Evolutionary conservation across 2,797 vertebrate genomes (phyloP).

Genomic region (Enteromius treurensis): DNA sequence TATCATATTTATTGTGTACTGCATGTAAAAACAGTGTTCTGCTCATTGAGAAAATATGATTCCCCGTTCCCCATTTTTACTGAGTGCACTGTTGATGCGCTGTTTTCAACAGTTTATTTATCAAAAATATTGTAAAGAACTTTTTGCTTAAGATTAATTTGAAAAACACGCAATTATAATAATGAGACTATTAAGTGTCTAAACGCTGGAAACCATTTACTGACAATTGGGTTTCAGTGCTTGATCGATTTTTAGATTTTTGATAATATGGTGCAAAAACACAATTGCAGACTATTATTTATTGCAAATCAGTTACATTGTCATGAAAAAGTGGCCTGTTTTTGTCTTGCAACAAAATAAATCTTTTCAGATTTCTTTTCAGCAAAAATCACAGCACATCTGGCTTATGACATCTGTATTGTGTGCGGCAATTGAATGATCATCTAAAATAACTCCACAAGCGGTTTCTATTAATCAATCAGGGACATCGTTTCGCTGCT

Average conservation of each 20-base stretch:
- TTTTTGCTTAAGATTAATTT: no score
- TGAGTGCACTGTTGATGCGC: not conserved
- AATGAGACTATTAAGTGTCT: not conserved
- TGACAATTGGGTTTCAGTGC: not conserved
- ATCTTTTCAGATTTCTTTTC: not conserved
- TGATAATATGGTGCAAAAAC: not conserved
- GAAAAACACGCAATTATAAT: not conserved
- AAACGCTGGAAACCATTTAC: not conserved
- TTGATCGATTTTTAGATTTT: not conserved
- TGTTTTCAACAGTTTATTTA: not conserved
- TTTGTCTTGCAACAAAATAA: not conserved
- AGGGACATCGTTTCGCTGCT: constrained; percentile 26
- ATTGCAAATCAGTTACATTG: not conserved
- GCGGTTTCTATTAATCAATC: constrained; percentile 33
- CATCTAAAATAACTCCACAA: constrained; percentile 36
- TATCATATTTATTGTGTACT: not conserved
- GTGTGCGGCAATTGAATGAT: constrained; percentile 16
- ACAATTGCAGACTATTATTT: not conserved
- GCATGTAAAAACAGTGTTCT: not conserved
- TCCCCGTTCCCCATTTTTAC: not conserved
- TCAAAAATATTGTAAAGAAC: not conserved
- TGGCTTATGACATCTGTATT: constrained; percentile 30
- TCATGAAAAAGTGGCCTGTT: not conserved
- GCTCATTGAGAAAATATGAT: not conserved
- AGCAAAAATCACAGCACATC: not conserved